Evolutionary conservation across 1,140 invertebrate genomes (phyloP), one percentile per base, ranked within the genome.

Genomic region (Leptinotarsa lineolata): DNA sequence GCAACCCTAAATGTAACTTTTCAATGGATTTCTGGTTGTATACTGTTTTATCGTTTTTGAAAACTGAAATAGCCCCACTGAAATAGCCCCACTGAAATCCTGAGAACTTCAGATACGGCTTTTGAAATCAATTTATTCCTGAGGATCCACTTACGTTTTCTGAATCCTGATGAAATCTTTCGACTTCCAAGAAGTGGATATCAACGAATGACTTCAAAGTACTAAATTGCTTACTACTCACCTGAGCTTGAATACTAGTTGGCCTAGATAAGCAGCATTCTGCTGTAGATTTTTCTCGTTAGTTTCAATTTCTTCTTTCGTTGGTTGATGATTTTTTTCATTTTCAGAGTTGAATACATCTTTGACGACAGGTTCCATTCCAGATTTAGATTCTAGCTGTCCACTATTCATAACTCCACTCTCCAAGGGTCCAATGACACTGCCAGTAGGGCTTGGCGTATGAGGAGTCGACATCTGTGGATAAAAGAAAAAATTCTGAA

Each of bases 211-310:
- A n/a, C n/a, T n/a, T n/a, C n/a, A n/a, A n/a, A n/a, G n/a, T n/a
- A n/a, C n/a, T n/a, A n/a, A n/a, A n/a, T n/a, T n/a, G n/a, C n/a
- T n/a, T 39, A 11, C 8, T 11, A 39, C 30, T 39, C 76, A 91
- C 86, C 93, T 91, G 54, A 96, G 81, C 82, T 94, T 94, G 81
- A 96, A 98, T 73, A 95, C 90, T 73, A 98, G 85, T 69, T 94
- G 92, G 1, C 96, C 96, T 61, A 97, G 88, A 77, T 86, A 86
- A 46, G 87, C 82, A 70, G 87, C 88, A 69, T 83, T 88, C 72
- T 88, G 89, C 2, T 86, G 84, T 72, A 80, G 85, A 80, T 89
- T 90, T 77, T 91, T 91, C 78, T 91, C 89, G 67, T 88, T 90
- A 8, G 88, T 86, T 72, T 90, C 89, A 18, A 88, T 78, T 69